phyloP scores from a whole-genome alignment of 2,797 vertebrate species.

The Labeo calbasu region DNA sequence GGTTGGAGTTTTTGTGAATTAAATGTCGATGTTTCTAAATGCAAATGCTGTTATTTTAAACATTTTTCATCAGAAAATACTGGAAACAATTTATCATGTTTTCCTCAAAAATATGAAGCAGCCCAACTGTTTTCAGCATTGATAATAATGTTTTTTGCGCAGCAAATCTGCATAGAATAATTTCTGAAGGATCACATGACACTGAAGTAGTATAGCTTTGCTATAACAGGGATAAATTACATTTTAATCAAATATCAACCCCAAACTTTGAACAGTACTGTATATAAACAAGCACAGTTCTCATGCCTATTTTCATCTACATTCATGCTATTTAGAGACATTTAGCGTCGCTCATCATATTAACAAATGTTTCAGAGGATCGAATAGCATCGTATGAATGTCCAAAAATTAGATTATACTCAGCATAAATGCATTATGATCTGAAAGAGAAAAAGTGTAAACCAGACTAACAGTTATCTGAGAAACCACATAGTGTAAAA shows the following conservation, averaged over 20 bases:
- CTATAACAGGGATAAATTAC: background rate
- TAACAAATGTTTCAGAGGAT: background rate
- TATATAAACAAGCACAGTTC: background rate
- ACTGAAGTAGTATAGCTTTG: background rate
- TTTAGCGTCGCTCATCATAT: background rate
- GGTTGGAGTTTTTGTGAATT: no score
- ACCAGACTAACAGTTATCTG: background rate
- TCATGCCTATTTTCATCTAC: background rate
- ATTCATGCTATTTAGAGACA: background rate
- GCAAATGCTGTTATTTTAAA: background rate
- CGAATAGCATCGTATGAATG: background rate
- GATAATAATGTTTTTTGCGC: no score
- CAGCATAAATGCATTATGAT: background rate
- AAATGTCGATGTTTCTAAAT: background rate
- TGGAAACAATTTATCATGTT: no score
- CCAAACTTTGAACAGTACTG: background rate
- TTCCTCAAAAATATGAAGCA: no score
- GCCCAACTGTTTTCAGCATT: no score
- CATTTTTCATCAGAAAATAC: background rate
- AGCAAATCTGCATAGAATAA: background rate
- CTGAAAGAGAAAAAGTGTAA: background rate
- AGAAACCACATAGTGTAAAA: background rate
- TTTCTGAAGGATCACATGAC: background rate
- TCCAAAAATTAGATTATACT: background rate
- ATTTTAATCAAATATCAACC: background rate